Evolutionary conservation across 2,797 vertebrate species (phyloP), one percentile per base, ranked within the genome.

Genomic region (Chromobotia macracanthus): DNA sequence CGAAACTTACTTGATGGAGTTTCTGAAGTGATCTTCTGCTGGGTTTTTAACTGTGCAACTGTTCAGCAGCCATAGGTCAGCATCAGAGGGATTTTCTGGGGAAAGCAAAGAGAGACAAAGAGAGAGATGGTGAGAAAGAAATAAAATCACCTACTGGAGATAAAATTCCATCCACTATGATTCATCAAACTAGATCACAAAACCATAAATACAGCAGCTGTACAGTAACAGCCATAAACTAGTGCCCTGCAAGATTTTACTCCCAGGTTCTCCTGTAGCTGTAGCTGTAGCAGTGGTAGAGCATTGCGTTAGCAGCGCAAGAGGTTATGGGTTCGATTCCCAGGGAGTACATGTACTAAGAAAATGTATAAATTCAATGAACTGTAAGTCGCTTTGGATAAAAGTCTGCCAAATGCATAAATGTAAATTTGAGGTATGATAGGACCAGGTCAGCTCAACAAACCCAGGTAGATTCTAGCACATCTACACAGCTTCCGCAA

Each of bases 1-100:
- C 6, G 16, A 56, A 16, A 72, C 94, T 90, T 95, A 99, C 97
- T 93, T 98, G 89, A 99, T 96, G 41, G 97, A 95, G 91, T 99
- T 99, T 84, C 97, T 95, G 91, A 99, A 99, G 90, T 99, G 97
- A 87, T 99, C 97, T 85, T 99, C 97, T 0, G 97, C 96, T 1
- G 97, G 97, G 86, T 95, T 99, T 91, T 99, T 99, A 80, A 99
- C 97, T 0, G 97, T 99, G 75, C 97, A 99, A 86, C 97, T 99
- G 91, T 99, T 99, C 82, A 99, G 92, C 80, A 99, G 86, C 97
- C 97, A 99, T 63, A 99, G 86, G 83, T 99, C 97, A 77, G 97
- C 97, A 55, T 97, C 95, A 51, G 93, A 86, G 1, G 97, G 92
- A 80, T 95, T 91, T 23, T 98, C 97, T 99, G 84, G 7, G 65